These are phyloP conservation scores for Acanthosepion lycidas DNA, from an alignment of 2,888 invertebrate genomes.

Conservation along the genomic window DNA sequence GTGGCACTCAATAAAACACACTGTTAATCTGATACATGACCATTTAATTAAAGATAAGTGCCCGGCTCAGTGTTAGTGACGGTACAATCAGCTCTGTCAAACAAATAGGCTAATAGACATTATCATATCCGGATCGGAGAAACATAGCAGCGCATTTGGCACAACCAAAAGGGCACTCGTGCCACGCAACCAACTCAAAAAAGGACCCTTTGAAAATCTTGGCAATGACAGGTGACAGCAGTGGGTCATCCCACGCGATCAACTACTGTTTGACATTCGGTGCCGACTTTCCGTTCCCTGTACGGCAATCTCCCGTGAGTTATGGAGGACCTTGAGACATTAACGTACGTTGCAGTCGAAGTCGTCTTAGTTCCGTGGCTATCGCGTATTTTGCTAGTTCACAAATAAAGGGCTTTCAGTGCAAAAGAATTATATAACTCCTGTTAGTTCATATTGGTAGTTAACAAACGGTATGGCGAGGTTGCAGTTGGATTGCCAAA, in stretches of 20 bases:
- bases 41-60: slow-evolving; percentile 14
- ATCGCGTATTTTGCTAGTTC: neutral
- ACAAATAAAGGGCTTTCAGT: neutral
- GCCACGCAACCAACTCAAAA: slow-evolving; percentile 11
- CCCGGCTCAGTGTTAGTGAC: slow-evolving; percentile 33
- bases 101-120: slow-evolving; percentile 6
- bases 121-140: slow-evolving; percentile 9
- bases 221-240: neutral
- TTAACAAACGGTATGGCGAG: too few species aligned
- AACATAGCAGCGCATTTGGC: neutral
- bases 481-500: too few species aligned
- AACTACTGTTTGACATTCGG: neutral
- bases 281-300: neutral
- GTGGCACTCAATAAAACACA: neutral
- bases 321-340: neutral
- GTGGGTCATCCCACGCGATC: slow-evolving; percentile 33
- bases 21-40: slow-evolving; percentile 33
- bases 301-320: neutral
- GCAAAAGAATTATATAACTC: neutral
- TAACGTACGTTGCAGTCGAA: neutral
- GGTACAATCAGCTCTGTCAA: slow-evolving; percentile 11
- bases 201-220: slow-evolving; percentile 33
- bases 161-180: slow-evolving; percentile 20
- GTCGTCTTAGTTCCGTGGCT: neutral
- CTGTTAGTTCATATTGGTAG: too few species aligned